Conservation (phyloP, 2,888 invertebrate genomes). For the Tuta absoluta region DNA sequence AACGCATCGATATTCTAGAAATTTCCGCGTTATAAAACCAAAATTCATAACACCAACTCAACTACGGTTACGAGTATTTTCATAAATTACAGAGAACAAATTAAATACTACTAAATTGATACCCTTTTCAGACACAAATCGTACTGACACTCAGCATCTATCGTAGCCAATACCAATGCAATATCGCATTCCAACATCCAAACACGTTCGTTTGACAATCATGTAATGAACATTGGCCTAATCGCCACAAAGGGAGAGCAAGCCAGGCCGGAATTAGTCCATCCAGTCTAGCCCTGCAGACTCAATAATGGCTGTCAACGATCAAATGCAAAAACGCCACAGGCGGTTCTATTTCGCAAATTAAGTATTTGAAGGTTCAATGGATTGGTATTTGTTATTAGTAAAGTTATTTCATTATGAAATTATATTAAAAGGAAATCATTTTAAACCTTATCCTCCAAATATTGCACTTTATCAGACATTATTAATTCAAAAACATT, state of each 20-base stretch:
- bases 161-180: slow-evolving; percentile 1
- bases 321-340: slow-evolving; percentile 12
- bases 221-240: slow-evolving; percentile 19
- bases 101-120: not conserved
- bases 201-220: slow-evolving; percentile 17
- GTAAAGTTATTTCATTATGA: not conserved
- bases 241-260: slow-evolving; percentile 17
- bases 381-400: not conserved
- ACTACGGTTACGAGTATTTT: no score
- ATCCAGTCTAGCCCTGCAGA: not conserved
- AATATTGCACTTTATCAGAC: no score
- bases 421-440: not conserved
- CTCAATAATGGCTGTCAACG: not conserved
- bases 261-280: slow-evolving; percentile 2
- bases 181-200: slow-evolving; percentile 18
- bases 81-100: not conserved
- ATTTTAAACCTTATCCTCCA: no score
- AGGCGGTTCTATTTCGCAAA: slow-evolving; percentile 9
- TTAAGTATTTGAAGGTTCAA: not conserved
- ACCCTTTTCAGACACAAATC: not conserved
- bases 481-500: no score
- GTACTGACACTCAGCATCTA: not conserved
- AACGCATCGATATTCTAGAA: no score
- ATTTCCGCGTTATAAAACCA: no score
- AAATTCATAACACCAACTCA: no score